Conservation (phyloP, 2,113 vertebrate genomes). For the Todiramphus chloris region DNA sequence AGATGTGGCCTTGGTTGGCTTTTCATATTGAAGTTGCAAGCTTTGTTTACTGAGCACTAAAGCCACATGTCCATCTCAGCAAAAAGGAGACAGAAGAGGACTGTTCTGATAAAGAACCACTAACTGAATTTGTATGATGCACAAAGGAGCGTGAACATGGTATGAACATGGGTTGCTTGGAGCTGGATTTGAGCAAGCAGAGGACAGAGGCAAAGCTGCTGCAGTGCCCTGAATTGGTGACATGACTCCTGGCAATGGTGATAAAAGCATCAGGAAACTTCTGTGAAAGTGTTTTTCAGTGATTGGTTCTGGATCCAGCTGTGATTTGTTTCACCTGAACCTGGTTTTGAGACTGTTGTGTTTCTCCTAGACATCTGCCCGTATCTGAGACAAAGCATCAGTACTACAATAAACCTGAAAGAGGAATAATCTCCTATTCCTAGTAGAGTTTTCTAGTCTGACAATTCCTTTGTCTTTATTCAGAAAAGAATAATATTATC, state of each 20-base stretch:
- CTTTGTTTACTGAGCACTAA: neutral
- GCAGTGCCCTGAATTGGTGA: neutral
- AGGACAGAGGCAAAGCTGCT: neutral
- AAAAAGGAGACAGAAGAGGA: neutral
- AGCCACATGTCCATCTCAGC: neutral
- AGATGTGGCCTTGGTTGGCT: neutral
- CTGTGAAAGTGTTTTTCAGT: neutral
- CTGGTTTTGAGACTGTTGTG: neutral
- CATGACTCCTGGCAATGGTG: neutral
- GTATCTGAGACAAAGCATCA: neutral
- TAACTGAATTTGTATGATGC: neutral
- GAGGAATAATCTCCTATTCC: neutral
- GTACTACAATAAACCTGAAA: neutral
- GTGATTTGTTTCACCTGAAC: neutral
- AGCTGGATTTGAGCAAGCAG: neutral
- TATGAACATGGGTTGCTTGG: neutral
- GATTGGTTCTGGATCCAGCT: neutral
- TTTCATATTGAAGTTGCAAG: neutral
- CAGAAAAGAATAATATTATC: neutral
- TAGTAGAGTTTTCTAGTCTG: neutral
- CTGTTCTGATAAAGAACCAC: neutral
- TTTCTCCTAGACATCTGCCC: neutral
- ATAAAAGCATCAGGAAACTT: neutral
- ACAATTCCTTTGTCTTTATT: neutral
- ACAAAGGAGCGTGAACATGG: neutral